Evolutionary conservation across 2,113 vertebrate species (phyloP).

Genomic region (Rhipidura dahli): DNA sequence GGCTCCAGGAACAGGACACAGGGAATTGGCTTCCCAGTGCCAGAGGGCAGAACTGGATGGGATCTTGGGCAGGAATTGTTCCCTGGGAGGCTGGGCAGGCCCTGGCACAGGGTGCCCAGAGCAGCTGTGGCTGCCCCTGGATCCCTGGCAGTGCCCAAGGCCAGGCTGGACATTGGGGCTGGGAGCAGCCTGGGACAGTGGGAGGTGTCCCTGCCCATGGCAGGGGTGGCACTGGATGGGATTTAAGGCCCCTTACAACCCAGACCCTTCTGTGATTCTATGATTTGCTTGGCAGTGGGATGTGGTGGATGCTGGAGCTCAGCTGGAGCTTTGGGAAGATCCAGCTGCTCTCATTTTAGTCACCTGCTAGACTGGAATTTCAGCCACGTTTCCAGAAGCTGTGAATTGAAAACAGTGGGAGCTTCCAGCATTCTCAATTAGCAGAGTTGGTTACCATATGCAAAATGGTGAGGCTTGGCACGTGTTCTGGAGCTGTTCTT

Average conservation of each 20-base stretch:
- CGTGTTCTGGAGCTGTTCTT: neutral
- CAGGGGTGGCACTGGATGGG: accelerated
- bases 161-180: neutral
- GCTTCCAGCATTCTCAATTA: neutral
- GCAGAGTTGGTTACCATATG: neutral
- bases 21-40: neutral
- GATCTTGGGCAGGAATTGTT: neutral
- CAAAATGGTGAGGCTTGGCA: neutral
- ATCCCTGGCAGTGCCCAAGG: neutral
- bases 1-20: accelerated
- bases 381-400: neutral
- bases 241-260: accelerated
- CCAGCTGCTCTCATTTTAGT: neutral
- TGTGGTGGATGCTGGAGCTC: neutral
- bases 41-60: accelerated
- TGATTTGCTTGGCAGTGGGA: neutral
- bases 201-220: neutral
- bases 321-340: neutral
- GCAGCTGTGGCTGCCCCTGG: neutral
- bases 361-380: neutral
- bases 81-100: neutral
- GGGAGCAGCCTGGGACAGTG: neutral
- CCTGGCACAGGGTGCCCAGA: neutral
- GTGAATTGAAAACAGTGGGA: neutral
- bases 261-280: neutral